Percentiles rank a stretch among this genome's conserved stretches.
Evolutionary conservation across 2,888 invertebrate species (phyloP).

Genomic region (Hypercompe scribonia): DNA sequence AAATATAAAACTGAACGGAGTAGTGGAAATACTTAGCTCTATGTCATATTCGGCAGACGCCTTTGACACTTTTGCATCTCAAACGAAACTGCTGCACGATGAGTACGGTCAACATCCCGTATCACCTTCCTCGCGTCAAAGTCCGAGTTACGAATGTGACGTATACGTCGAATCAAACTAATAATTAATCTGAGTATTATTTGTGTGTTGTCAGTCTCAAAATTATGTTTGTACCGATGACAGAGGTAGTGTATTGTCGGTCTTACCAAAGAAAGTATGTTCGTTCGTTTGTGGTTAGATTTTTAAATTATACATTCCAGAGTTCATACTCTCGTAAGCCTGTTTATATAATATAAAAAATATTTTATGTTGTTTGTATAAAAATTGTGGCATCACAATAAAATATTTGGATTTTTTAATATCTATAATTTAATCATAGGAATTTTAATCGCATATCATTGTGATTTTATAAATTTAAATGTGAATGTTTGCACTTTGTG

Average conservation of each 20-base stretch:
- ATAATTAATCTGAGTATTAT: slow-evolving; percentile 39
- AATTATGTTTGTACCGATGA: slow-evolving; percentile 41
- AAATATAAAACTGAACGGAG: slow-evolving; percentile 70
- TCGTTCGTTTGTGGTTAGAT: slow-evolving; percentile 45
- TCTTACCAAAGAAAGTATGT: slow-evolving; percentile 49
- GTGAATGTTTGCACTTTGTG: slow-evolving; percentile 53
- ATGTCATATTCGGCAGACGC: slow-evolving; percentile 80
- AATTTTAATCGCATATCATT: slow-evolving; percentile 45
- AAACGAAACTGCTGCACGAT: slow-evolving; percentile 69
- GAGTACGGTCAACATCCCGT: slow-evolving; percentile 67
- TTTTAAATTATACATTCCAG: slow-evolving; percentile 54
- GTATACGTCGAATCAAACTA: slow-evolving; percentile 30
- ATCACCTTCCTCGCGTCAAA: slow-evolving; percentile 76
- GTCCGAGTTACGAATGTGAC: slow-evolving; percentile 61
- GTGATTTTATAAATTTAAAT: slow-evolving; percentile 45
- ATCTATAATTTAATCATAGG: slow-evolving; percentile 10
- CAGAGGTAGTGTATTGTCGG: slow-evolving; percentile 43
- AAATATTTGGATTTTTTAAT: slow-evolving; percentile 14
- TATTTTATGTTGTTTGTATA: slow-evolving; percentile 19
- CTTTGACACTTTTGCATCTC: slow-evolving; percentile 77
- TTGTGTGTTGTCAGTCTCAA: slow-evolving; percentile 47
- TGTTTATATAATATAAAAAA: slow-evolving; percentile 20
- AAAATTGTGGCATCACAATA: slow-evolving; percentile 47
- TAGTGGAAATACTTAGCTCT: slow-evolving; percentile 73
- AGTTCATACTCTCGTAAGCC: slow-evolving; percentile 48